These are phyloP conservation scores for Microtus ochrogaster DNA, from an alignment of 2,113 vertebrate genomes.

Conservation along the genomic window DNA sequence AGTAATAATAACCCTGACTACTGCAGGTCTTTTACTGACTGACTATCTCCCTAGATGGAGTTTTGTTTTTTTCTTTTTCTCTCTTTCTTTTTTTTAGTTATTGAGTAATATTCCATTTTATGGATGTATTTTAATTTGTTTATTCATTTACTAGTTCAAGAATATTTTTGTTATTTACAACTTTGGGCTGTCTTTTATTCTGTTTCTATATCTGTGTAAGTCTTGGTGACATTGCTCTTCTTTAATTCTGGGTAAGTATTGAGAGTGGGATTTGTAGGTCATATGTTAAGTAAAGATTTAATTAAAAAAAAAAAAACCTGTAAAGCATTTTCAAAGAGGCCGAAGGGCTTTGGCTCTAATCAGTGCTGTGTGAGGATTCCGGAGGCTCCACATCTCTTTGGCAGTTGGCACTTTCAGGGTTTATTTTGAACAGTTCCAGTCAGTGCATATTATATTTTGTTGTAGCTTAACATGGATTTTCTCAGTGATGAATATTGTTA, in stretches of 20 bases:
- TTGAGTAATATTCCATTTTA: slow-evolving; percentile 4
- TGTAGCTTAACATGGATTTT: neutral
- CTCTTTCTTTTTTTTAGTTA: neutral
- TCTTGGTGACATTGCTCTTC: neutral
- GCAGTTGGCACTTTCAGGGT: neutral
- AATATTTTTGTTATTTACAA: neutral
- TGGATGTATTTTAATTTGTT: neutral
- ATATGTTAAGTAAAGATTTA: neutral
- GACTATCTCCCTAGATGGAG: neutral
- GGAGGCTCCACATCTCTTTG: neutral
- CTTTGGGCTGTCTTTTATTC: neutral
- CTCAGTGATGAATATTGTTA: neutral
- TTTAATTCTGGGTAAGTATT: neutral
- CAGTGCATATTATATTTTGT: neutral
- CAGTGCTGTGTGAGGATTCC: neutral
- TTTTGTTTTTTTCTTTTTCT: neutral
- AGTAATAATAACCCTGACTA: neutral
- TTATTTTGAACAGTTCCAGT: neutral
- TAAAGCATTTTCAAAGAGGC: neutral
- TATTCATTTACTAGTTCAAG: neutral
- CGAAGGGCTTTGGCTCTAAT: neutral
- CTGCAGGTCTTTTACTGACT: neutral
- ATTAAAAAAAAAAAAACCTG: neutral
- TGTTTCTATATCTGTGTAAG: neutral
- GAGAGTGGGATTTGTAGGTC: neutral